Base-by-base conservation (phyloP, 2,888 invertebrate genomes). In the Pollenia amentaria region DNA sequence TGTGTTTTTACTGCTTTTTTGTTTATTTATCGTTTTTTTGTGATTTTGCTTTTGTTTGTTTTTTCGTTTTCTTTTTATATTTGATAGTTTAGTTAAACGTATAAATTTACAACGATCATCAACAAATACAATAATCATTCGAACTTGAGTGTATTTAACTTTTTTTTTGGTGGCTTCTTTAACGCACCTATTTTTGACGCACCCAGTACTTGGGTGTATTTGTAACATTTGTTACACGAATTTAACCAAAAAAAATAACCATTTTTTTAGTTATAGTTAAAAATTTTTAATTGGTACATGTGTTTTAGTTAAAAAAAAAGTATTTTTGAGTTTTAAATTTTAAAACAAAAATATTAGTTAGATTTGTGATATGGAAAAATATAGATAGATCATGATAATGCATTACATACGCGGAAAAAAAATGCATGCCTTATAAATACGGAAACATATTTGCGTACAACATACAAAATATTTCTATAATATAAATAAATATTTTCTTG, bases 181-280 rank as follows among this genome's bases (percentile, higher is more conserved):
- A 80, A 87, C 86, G 72, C 83, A 57, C 83, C 75, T 64, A 62
- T 69, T 42, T 29, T 38, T 44, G 80, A 65, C 83, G 70, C 86
- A 80, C 86, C 86, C 83, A 83, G 65, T 65, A 48, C 51, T 55
- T 57, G 64, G 0, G 29, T 51, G 10, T 51, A 44, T 40, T 51
- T 42, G 48, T 55, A 8, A 46, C 40, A 46, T 48, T 57, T 46
- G 38, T 11, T 76, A 48, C 10, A 65, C 21, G 21, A 46, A 38
- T 38, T 67, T 51, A 12, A n/a, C 8, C 3, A 14, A 40, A n/a
- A n/a, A 48, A 65, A 44, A 29, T 29, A 44, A 18, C 6, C 11
- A 8, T 18, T 64, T 12, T 42, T 64, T 64, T 6, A 42, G 12
- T 14, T 18, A 18, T 44, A 14, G 44, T 42, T 44, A 64, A 53